Percentiles rank a stretch among this genome's conserved stretches.
Conservation (phyloP, 2,888 invertebrate species). For the Smittia aterrima region DNA sequence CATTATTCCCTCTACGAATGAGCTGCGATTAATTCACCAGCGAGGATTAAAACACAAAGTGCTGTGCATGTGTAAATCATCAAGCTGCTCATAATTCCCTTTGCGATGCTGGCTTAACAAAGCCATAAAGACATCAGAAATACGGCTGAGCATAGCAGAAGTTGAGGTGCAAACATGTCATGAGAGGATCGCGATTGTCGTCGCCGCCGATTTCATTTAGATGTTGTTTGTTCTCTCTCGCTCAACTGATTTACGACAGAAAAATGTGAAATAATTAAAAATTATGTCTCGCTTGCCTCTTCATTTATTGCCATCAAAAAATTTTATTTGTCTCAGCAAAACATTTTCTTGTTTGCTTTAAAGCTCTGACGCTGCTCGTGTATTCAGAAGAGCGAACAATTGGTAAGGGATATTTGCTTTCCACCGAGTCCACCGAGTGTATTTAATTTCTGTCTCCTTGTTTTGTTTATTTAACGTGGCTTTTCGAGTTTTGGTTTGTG, state of each 20-base stretch:
- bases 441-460: slow-evolving; percentile 38
- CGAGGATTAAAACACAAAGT: slow-evolving; percentile 18
- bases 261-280: slow-evolving; percentile 41
- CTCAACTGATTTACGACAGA: slow-evolving; percentile 31
- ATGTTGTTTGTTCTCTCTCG: neutral
- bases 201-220: slow-evolving; percentile 9
- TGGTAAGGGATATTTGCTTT: neutral
- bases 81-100: neutral
- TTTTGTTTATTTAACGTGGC: slow-evolving; percentile 38
- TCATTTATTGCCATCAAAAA: slow-evolving; percentile 26
- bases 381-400: neutral
- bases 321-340: neutral
- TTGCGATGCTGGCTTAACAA: slow-evolving; percentile 31
- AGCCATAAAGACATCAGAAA: slow-evolving; percentile 36
- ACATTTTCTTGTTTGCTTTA: slow-evolving; percentile 19
- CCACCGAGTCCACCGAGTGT: slow-evolving; percentile 30
- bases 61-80: slow-evolving; percentile 27
- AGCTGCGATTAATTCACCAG: slow-evolving; percentile 3
- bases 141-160: slow-evolving; percentile 29
- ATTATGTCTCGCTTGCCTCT: slow-evolving; percentile 17
- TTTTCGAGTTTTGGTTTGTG: slow-evolving; percentile 13
- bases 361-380: slow-evolving; percentile 10
- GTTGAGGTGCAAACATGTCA: slow-evolving; percentile 30
- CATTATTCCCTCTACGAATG: neutral
- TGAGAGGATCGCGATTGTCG: slow-evolving; percentile 12